Evolutionary conservation across 2,113 vertebrate genomes (phyloP).

Genomic region (Dicentrarchus labrax): DNA sequence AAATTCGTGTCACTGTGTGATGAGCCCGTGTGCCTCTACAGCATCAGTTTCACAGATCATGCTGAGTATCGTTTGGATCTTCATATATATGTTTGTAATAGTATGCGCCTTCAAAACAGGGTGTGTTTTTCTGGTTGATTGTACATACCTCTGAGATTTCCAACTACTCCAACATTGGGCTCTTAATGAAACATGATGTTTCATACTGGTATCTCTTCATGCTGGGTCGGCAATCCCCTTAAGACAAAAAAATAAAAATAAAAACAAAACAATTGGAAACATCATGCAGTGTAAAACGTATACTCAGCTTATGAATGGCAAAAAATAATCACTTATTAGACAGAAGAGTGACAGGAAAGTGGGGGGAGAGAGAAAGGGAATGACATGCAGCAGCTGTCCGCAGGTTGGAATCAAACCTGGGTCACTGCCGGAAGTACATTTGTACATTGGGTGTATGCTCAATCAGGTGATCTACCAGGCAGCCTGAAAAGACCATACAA

Average conservation of each 20-base stretch:
- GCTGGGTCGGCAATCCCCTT: background rate
- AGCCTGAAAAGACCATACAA: too few species aligned
- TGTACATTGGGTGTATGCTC: too few species aligned
- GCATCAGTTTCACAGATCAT: conserved; percentile 20
- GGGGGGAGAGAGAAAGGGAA: too few species aligned
- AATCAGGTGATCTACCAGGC: too few species aligned
- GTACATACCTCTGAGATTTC: conserved; percentile 1
- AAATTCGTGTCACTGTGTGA: conserved; percentile 35
- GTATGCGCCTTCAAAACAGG: background rate
- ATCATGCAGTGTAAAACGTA: background rate
- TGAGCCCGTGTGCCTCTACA: background rate
- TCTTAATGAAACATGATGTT: background rate
- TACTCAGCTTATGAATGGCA: too few species aligned
- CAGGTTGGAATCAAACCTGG: too few species aligned
- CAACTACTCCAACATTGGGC: background rate
- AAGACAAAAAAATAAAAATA: background rate
- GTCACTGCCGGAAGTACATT: too few species aligned
- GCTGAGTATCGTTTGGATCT: background rate
- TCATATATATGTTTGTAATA: background rate
- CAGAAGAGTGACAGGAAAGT: too few species aligned
- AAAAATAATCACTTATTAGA: too few species aligned
- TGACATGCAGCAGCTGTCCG: too few species aligned
- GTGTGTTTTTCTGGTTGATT: background rate
- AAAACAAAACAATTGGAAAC: background rate
- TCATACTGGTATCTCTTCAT: background rate